A percentile compares a stretch with the other conserved stretches of the same genome.
Conservation (phyloP, 2,888 invertebrate species). For the Eledona agricola region DNA sequence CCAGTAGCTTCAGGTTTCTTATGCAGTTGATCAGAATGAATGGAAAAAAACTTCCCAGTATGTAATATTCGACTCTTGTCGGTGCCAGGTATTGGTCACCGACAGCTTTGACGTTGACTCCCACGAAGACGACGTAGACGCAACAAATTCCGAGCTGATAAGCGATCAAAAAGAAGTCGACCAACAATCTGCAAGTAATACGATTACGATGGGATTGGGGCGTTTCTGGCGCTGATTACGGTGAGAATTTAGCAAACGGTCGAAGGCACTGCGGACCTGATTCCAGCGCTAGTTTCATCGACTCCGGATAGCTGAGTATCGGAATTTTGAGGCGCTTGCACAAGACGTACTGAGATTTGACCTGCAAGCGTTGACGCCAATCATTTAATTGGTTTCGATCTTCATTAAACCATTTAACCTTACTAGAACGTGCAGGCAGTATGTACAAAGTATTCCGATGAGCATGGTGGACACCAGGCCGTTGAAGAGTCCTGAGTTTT, state of each 20-base stretch:
- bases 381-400: too few relatives aligned
- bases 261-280: constrained; percentile 75
- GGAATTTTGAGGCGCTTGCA: constrained; percentile 75
- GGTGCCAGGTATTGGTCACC: constrained; percentile 51
- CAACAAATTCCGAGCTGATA: constrained; percentile 92
- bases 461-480: constrained; percentile 80
- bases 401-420: constrained; percentile 51
- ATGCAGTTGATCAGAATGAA: constrained; percentile 84
- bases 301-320: constrained; percentile 83
- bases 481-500: constrained; percentile 81
- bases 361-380: constrained; percentile 51
- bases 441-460: constrained; percentile 82
- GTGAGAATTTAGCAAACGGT: constrained; percentile 65
- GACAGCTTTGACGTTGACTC: constrained; percentile 57
- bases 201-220: background rate
- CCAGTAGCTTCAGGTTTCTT: constrained; percentile 84
- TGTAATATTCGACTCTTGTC: constrained; percentile 45
- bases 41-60: constrained; percentile 64
- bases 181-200: constrained; percentile 61
- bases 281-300: constrained; percentile 80
- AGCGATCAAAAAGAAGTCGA: constrained; percentile 76
- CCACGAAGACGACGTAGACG: constrained; percentile 73
- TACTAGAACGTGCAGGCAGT: constrained; percentile 88
- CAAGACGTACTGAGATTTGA: constrained; percentile 68
- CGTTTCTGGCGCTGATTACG: constrained; percentile 56